A percentile compares a stretch with the other conserved stretches of the same genome.
phyloP scores from a whole-genome alignment of 2,797 vertebrate genomes.

The Sciurus carolinensis region DNA sequence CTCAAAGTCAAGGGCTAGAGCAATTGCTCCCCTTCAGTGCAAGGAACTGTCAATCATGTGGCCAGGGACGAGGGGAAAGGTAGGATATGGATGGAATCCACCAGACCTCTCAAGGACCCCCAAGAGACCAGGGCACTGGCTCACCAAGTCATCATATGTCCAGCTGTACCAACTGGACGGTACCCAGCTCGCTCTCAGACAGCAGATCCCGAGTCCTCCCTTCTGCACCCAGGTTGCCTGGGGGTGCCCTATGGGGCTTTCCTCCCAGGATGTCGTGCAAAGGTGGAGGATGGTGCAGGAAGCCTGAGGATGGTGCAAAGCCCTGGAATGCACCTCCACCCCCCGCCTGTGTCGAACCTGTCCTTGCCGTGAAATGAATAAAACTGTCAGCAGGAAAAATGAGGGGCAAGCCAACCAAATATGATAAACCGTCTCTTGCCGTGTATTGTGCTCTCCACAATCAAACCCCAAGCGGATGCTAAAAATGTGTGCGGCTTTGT shows the following conservation, averaged over 20 bases:
- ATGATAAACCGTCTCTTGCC: constrained; percentile 55
- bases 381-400: constrained; percentile 68
- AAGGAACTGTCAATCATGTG: not conserved
- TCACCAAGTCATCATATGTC: not conserved
- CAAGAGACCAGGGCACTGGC: not conserved
- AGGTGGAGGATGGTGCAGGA: not conserved
- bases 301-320: not conserved
- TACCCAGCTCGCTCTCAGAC: not conserved
- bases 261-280: not conserved
- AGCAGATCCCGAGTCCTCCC: not conserved
- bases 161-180: not conserved
- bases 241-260: not conserved
- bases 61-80: not conserved
- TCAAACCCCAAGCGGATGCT: constrained; percentile 63
- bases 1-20: not conserved
- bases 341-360: not conserved
- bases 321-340: not conserved
- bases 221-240: not conserved
- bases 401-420: constrained; percentile 62
- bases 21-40: not conserved
- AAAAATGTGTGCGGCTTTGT: constrained; percentile 30
- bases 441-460: constrained; percentile 42
- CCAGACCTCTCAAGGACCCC: not conserved
- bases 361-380: constrained; percentile 69
- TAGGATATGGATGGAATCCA: not conserved